Percentiles rank a stretch among this genome's conserved stretches.
Evolutionary conservation across 2,113 vertebrate species (phyloP).

Genomic region (Cavia aperea): DNA sequence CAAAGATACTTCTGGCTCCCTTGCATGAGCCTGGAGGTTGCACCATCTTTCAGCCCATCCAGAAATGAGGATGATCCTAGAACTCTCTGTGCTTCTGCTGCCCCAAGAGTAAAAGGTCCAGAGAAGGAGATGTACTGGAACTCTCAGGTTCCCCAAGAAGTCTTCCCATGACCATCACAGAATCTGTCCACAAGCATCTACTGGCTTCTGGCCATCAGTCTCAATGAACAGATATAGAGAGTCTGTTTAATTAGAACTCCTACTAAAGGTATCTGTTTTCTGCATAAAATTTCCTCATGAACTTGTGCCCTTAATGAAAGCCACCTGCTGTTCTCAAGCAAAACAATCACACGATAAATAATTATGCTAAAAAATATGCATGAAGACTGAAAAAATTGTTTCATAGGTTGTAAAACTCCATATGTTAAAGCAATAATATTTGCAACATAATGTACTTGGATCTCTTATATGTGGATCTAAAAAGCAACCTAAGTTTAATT

Average conservation of each 20-base stretch:
- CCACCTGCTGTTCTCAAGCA: not conserved
- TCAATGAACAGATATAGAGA: not conserved
- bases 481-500: not conserved
- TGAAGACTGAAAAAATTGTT: not conserved
- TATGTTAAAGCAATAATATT: not conserved
- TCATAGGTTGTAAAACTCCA: not conserved
- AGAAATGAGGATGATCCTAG: not conserved
- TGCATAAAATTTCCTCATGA: not conserved
- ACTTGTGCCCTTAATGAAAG: not conserved
- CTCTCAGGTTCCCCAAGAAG: not conserved
- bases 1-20: not conserved
- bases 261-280: not conserved
- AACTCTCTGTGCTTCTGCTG: not conserved
- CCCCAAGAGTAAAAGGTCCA: not conserved
- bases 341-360: slow-evolving; percentile 2
- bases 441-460: not conserved
- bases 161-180: not conserved
- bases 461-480: not conserved
- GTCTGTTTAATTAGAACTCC: not conserved
- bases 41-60: rapidly evolving
- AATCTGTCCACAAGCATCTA: not conserved
- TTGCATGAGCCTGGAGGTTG: not conserved
- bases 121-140: not conserved
- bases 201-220: not conserved
- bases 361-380: not conserved